phyloP scores from a whole-genome alignment of 2,888 invertebrate genomes.

The Hirtodrosophila trivittata region DNA sequence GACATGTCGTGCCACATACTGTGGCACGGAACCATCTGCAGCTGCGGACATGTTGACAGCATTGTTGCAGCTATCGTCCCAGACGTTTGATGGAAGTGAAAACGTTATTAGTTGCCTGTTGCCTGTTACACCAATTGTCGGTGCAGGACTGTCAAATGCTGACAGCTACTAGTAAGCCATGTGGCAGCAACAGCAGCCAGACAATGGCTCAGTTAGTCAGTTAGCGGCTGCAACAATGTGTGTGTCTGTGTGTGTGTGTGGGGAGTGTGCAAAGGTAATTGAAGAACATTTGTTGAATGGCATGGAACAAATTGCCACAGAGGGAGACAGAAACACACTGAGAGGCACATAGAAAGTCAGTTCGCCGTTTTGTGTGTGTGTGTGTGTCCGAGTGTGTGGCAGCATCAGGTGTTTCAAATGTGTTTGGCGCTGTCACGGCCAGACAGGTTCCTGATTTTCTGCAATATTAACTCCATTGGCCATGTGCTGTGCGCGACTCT shows the following conservation, averaged over 20 bases:
- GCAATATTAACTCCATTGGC: conserved; percentile 40
- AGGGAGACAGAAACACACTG: conserved; percentile 3
- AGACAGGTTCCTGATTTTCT: conserved; percentile 49
- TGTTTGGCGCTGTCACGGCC: conserved; percentile 37
- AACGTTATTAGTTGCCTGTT: conserved; percentile 45
- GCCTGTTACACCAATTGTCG: conserved; percentile 41
- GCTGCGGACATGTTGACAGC: neutral
- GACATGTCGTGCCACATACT: neutral
- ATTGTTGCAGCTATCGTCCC: conserved; percentile 16
- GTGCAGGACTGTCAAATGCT: conserved; percentile 57
- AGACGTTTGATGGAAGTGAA: conserved; percentile 14
- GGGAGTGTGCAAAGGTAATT: conserved; percentile 63
- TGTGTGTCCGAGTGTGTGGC: neutral
- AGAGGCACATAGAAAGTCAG: too few species aligned
- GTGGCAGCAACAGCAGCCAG: conserved; percentile 47
- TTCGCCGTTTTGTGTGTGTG: too few species aligned
- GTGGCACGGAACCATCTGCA: neutral
- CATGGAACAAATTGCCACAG: conserved; percentile 68
- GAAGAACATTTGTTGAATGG: conserved; percentile 80
- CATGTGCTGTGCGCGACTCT: conserved; percentile 14
- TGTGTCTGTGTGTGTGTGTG: conserved; percentile 8
- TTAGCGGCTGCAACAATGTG: conserved; percentile 48
- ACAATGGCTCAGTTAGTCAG: conserved; percentile 48
- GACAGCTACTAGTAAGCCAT: conserved; percentile 51
- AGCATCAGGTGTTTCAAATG: conserved; percentile 37